Percentiles rank a stretch among this genome's conserved stretches.
These are phyloP conservation scores for Gallinago jamesoni DNA, from an alignment of 2,113 vertebrate species.

Conservation along the genomic window DNA sequence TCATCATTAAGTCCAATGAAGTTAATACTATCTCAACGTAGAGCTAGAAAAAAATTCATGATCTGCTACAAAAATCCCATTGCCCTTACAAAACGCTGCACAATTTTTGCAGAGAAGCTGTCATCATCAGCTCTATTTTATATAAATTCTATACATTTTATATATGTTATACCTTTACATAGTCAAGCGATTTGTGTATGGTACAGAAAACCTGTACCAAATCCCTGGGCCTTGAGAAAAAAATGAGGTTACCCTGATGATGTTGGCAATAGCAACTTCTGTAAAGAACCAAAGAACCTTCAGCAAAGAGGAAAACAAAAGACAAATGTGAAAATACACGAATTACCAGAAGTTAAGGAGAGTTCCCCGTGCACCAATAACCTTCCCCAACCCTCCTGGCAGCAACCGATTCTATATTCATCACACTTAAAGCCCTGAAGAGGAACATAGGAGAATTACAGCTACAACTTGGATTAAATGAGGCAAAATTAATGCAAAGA, in stretches of 20 bases:
- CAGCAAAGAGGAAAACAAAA: constrained; percentile 20
- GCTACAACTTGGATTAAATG: not conserved
- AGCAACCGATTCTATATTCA: constrained; percentile 54
- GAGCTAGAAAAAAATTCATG: not conserved
- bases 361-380: not conserved
- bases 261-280: not conserved
- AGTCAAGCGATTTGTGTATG: not conserved
- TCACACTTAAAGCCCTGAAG: constrained; percentile 41
- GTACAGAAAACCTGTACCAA: not conserved
- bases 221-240: not conserved
- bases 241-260: not conserved
- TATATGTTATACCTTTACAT: not conserved
- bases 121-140: not conserved
- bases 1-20: constrained; percentile 32
- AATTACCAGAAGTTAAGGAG: not conserved
- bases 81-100: not conserved
- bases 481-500: not conserved
- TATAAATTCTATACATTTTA: not conserved
- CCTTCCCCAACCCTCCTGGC: constrained; percentile 42
- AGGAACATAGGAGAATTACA: not conserved
- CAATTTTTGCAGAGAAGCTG: not conserved
- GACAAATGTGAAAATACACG: constrained; percentile 25
- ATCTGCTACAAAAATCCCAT: not conserved
- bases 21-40: constrained; percentile 14
- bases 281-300: not conserved